Base-by-base conservation (phyloP, 2,888 invertebrate genomes). In the Hydraecia micacea region DNA sequence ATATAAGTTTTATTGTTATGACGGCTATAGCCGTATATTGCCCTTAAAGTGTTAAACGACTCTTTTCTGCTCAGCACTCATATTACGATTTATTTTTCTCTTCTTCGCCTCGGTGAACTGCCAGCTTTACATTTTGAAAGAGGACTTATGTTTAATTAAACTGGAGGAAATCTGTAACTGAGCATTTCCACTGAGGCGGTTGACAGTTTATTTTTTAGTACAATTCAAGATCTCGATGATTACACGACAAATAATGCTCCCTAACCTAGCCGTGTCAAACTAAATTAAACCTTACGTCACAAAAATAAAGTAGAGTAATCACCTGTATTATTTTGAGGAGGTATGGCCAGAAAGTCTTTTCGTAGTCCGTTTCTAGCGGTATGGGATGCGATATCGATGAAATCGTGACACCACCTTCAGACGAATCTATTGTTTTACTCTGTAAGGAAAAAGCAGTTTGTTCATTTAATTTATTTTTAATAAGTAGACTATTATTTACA, bases 291-390 rank as follows among this genome's bases (percentile, higher is more conserved):
- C 8, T 58, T 42, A 68, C 2, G 2, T 0, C 21, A n/a, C 13
- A 21, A 9, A 55, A 42, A 65, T 71, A 78, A 77, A 55, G 72
- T 62, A 46, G 28, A 74, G 82, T 46, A 70, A 86, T 90, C 49
- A 97, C 97, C 95, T 97, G 94, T 79, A 97, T 93, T 39, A 97
- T 96, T 90, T 97, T 96, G 42, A 95, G 89, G 36, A 97, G 89
- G 86, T 95, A 97, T 2, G 96, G 95, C 97, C 97, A 97, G 87
- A 97, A 97, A 2, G 93, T 92, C 81, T 95, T 96, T 88, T 96
- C 96, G 77, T 94, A 94, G 21, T 93, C 93, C 21, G 91, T 86
- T 39, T 93, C 93, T 4, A 86, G 68, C 1, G 90, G 86, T 7
- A 91, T 62, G 0, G 92, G 88, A n/a, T 91, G 91, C 7, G 92